Percentiles rank a stretch among this genome's conserved stretches.
These are phyloP conservation scores for Entomobrya multifasciata DNA, from an alignment of 2,888 invertebrate species.

Conservation along the genomic window DNA sequence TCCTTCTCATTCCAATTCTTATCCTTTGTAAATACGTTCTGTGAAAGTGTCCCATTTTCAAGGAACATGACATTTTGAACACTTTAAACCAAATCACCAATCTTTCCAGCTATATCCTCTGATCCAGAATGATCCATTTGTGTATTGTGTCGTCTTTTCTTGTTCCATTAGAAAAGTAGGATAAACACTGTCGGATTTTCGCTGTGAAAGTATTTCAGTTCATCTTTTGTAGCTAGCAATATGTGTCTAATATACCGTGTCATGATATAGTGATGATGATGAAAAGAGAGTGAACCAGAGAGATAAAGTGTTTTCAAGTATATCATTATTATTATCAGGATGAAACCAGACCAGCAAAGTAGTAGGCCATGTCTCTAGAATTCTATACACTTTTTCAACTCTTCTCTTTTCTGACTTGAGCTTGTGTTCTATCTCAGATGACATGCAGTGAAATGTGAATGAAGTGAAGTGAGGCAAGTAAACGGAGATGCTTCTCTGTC, in stretches of 20 bases:
- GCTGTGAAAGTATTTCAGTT: too few relatives aligned
- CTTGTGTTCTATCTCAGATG: background rate
- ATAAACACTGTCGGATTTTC: too few relatives aligned
- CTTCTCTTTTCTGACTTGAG: background rate
- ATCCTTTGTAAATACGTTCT: too few relatives aligned
- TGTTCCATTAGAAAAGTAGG: too few relatives aligned
- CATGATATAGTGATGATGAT: background rate
- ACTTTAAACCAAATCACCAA: slow-evolving; percentile 9
- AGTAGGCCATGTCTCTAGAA: background rate
- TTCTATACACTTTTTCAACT: background rate
- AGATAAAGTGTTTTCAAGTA: slow-evolving; percentile 65
- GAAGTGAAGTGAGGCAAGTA: slow-evolving; percentile 61
- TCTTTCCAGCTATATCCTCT: background rate
- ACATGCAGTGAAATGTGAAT: slow-evolving; percentile 14
- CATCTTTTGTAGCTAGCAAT: too few relatives aligned
- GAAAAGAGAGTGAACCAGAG: slow-evolving; percentile 28
- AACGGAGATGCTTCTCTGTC: slow-evolving; percentile 44
- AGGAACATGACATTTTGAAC: background rate
- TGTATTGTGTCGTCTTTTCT: too few relatives aligned
- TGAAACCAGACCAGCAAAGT: slow-evolving; percentile 21
- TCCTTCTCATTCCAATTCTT: too few relatives aligned
- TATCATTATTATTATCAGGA: slow-evolving; percentile 37
- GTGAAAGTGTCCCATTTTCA: background rate
- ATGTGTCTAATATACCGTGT: too few relatives aligned
- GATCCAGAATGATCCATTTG: slow-evolving; percentile 1